phyloP scores from a whole-genome alignment of 2,888 invertebrate genomes.

The Andrena camellia region DNA sequence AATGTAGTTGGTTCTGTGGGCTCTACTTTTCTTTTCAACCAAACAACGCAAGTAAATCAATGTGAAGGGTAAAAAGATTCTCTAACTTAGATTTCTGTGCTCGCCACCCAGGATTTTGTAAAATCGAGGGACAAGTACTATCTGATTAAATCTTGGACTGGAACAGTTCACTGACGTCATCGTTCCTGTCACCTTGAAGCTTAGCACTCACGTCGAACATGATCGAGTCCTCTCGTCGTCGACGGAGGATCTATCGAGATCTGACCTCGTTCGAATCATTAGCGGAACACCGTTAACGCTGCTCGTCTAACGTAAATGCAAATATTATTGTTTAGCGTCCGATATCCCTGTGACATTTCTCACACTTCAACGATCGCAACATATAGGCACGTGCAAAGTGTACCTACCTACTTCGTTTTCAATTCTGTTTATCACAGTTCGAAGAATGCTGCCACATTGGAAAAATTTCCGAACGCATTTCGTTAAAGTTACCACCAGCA shows the following conservation, averaged over 20 bases:
- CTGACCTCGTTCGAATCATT: conserved; percentile 61
- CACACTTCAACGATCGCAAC: not conserved
- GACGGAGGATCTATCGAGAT: conserved; percentile 32
- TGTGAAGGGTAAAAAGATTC: not conserved
- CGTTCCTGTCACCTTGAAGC: not conserved
- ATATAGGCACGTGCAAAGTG: not conserved
- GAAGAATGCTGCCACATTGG: not conserved
- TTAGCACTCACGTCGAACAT: conserved; percentile 5
- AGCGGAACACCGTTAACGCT: conserved; percentile 51
- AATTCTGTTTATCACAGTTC: not conserved
- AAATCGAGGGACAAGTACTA: not conserved
- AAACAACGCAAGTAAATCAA: no score
- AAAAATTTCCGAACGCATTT: not conserved
- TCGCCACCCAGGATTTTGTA: not conserved
- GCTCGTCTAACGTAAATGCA: conserved; percentile 2
- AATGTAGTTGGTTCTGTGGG: no score
- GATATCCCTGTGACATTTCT: not conserved
- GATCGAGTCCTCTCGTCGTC: conserved; percentile 1
- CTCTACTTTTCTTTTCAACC: no score
- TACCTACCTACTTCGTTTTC: not conserved
- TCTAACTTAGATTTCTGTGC: not conserved
- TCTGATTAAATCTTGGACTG: not conserved
- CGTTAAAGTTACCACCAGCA: not conserved
- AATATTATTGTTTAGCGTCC: conserved; percentile 36
- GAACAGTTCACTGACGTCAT: conserved; percentile 11